phyloP scores from a whole-genome alignment of 2,113 vertebrate species.

The Jaculus jaculus region DNA sequence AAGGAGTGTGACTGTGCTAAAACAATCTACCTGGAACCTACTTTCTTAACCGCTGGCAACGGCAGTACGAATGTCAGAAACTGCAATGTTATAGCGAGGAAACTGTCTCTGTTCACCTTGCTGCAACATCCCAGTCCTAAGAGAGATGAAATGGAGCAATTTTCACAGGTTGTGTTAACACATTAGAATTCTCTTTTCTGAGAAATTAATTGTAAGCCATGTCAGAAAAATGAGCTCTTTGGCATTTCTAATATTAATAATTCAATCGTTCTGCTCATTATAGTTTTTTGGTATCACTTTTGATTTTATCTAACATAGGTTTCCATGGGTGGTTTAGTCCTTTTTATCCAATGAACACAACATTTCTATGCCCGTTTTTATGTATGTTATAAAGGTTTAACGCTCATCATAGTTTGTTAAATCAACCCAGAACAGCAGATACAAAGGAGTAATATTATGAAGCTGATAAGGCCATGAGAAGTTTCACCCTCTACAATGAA shows the following conservation, averaged over 20 bases:
- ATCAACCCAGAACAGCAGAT: neutral
- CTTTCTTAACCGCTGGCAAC: conserved; percentile 70
- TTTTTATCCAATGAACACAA: neutral
- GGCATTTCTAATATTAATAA: neutral
- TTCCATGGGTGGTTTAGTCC: neutral
- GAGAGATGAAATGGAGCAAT: neutral
- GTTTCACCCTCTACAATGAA: neutral
- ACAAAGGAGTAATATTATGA: neutral
- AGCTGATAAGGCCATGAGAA: neutral
- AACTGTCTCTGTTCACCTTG: conserved; percentile 58
- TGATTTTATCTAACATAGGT: neutral
- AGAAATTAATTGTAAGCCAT: neutral
- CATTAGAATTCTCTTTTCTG: neutral
- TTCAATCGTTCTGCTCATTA: conserved; percentile 14
- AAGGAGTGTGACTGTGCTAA: neutral
- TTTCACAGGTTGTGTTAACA: neutral
- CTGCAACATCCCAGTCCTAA: neutral
- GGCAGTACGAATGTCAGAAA: conserved; percentile 44
- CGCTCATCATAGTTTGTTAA: neutral
- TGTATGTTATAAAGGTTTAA: neutral
- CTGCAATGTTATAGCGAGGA: neutral
- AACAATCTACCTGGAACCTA: conserved; percentile 63
- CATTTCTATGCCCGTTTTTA: neutral
- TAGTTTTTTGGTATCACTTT: neutral
- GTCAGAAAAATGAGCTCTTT: neutral